Evolutionary conservation across 2,888 invertebrate genomes (phyloP), one percentile per base, ranked within the genome.

Genomic region (Invenusta paracnida): DNA sequence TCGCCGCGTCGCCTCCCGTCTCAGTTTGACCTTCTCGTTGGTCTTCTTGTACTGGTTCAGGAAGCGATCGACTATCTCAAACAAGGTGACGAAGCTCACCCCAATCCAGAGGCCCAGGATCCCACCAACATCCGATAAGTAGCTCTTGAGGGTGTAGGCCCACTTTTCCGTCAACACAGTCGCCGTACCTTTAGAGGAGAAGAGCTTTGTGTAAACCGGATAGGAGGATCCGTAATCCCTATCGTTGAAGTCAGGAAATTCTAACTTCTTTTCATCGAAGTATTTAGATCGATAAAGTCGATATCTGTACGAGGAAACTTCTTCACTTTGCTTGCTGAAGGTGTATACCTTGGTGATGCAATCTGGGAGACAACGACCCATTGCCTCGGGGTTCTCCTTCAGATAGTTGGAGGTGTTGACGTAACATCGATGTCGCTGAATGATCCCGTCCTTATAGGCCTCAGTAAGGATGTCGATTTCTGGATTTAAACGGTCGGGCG

Each of bases 131-230:
- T 73, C 73, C 2, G 73, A 73, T 25, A 73, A 23, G 23, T n/a
- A 73, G 23, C 73, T 73, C 23, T 73, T 73, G 73, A 73, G 73
- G 2, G 73, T 73, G 25, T 73, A 73, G 23, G 73, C 73, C 73
- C 73, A 73, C 73, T 73, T 73, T 23, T 73, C 73, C 17, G 73
- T 73, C 17, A 73, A 23, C 2, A 73, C 25, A 5, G 73, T 73
- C 17, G 73, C 73, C 73, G 5, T 73, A 13, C 73, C 73, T 23
- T 73, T 73, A 2, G 73, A 73, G 2, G 73, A 73, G 27, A 73
- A 73, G 2, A 73, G 17, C 27, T 73, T 73, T 2, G 17, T 23
- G 27, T 73, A 73, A 23, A 73, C 73, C 2, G 73, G 73, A 23
- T 73, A 73, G 17, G 73, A 73, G 17, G 73, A n/a, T 5, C 73